Base-by-base conservation (phyloP, 2,797 vertebrate species). In the Periparus ater region DNA sequence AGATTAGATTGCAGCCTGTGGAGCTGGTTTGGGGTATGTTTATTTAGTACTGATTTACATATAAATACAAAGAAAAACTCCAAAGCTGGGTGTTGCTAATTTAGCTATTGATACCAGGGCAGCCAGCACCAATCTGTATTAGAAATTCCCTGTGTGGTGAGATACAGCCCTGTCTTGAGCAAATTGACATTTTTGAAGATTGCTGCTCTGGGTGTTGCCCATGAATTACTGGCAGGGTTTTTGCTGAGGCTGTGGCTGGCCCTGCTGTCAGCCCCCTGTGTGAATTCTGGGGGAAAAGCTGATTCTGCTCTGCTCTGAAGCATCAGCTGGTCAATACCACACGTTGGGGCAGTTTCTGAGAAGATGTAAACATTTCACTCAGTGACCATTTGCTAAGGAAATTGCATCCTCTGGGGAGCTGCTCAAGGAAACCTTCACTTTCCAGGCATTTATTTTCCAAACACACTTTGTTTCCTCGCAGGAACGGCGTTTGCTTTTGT, bases 1-100 rank as follows among this genome's bases (percentile, higher is more conserved):
- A 78, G 92, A 90, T 95, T 42, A 71, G 79, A 89, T 82, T 86
- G 85, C 76, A 90, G 91, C 54, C 86, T 26, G 61, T 62, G 81
- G 88, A 76, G 60, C 66, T 76, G 53, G 30, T 65, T 88, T 92
- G 20, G 83, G 57, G 7, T 57, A 10, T 87, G 71, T 75, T 95
- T 93, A 30, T 68, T 82, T 86, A 63, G 23, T 45, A 17, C 47
- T 85, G 76, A 92, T 95, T 96, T 95, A 74, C 84, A 27, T 95
- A 47, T 70, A 93, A 94, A 95, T 95, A 88, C 67, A 76, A 75
- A 93, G 67, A 6, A 60, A 68, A 71, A 36, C 38, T 21, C 36
- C 1, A 2, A 60, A 65, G 20, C 29, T 45, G 26, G 6, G 14
- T 60, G 78, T 54, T 92, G 48, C 68, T 89, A 70, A 88, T 92